These are phyloP conservation scores for Melipona bicolor DNA, from an alignment of 2,888 invertebrate genomes.

Conservation along the genomic window DNA sequence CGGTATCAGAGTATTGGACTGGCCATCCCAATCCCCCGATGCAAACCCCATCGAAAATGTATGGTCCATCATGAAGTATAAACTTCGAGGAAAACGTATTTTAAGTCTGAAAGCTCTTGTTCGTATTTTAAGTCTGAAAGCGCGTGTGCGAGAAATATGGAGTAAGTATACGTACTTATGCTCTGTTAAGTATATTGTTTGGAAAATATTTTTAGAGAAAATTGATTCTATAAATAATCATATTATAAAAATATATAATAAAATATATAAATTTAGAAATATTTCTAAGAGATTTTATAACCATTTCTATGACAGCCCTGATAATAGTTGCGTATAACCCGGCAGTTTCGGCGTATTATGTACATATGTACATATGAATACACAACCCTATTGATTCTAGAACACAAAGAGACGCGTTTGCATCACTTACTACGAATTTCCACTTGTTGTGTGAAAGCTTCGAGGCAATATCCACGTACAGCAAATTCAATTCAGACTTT, in stretches of 20 bases:
- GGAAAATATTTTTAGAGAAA: background rate
- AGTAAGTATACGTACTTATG: no score
- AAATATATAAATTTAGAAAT: background rate
- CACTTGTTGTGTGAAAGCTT: constrained; percentile 26
- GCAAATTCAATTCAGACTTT: constrained; percentile 16
- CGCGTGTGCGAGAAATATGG: no score
- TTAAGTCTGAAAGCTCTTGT: background rate
- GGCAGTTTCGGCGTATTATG: constrained; percentile 25
- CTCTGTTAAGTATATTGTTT: no score
- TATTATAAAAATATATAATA: no score
- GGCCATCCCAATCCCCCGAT: no score
- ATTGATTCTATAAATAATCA: background rate
- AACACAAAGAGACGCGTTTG: constrained; percentile 59
- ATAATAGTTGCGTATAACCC: constrained; percentile 57
- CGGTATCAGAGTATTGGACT: no score
- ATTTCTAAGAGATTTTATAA: background rate
- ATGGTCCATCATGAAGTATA: no score
- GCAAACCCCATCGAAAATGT: no score
- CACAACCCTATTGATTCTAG: constrained; percentile 67
- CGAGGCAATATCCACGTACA: background rate
- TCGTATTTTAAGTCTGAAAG: no score
- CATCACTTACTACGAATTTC: constrained; percentile 40
- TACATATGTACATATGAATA: constrained; percentile 32
- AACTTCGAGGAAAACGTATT: no score
- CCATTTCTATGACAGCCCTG: constrained; percentile 47